Base-by-base conservation (phyloP, 2,113 vertebrate genomes). In the Odobenus rosmarus region DNA sequence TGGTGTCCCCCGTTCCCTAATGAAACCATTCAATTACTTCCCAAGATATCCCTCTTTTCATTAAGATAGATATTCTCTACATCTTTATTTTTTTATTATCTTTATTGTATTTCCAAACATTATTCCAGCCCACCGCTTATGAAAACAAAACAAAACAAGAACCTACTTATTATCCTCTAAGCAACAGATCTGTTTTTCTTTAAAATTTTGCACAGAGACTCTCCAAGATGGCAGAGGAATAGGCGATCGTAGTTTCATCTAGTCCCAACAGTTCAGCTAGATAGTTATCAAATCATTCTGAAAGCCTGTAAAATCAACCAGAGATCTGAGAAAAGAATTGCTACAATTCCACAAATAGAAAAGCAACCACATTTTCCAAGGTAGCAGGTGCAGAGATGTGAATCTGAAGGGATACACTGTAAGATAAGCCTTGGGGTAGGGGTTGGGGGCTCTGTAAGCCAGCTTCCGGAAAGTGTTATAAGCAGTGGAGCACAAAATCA, bases 131-230 rank as follows among this genome's bases (percentile, higher is more conserved):
- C 31, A 57, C 4, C 6, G 7, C 21, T 88, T 88, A 61, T 28
- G 72, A 67, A 96, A 88, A 23, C 5, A 94, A 87, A 36, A 81
- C 23, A 61, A 93, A 88, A 19, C 49, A 76, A 90, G 90, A 87
- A 23, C 0, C 4, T 28, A 26, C n/a, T 69, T 86, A 5, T 76
- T 87, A 55, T 33, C 33, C 2, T 86, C 13, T 79, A 87, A 92
- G 57, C 15, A 95, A 94, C 39, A 53, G 9, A 85, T 81, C 16
- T 81, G 3, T 1, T 90, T 94, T 90, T 62, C 39, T 57, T 86
- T 57, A 46, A 71, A 92, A 61, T 28, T 28, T 87, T 51, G 23
- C 31, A n/a, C 33, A 69, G 67, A 69, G 67, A 69, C 15, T 33
- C 15, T 28, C 31, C 33, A 67, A 67, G 31, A 33, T 36, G 18